Evolutionary conservation across 2,888 invertebrate species (phyloP), one percentile per base, ranked within the genome.

Genomic region (Pterostichus niger): DNA sequence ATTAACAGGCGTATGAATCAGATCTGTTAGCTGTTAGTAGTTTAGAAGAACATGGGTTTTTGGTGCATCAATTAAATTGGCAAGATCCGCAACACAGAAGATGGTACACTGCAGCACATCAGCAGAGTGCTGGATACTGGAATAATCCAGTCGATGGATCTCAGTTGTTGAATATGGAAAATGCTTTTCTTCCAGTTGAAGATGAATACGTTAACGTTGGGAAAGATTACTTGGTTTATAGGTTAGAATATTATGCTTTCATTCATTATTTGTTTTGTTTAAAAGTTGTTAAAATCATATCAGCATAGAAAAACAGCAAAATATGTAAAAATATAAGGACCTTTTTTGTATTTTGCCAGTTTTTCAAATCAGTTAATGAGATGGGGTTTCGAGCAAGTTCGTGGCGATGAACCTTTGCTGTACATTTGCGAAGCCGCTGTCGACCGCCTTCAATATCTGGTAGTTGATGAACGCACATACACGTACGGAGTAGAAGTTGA

Each of bases 371-470:
- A 91, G 61, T 91, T 94, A 46, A 95, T 95, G 86, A 93, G 95
- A 78, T 98, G 98, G 98, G 96, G 97, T 68, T 92, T 98, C 85
- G 93, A 95, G 87, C 94, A 95, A 83, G 95, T 97, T 0, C 93
- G 93, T 85, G 97, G 97, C 7, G 93, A 93, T 82, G 96, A 97
- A 86, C 92, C 93, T 81, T 92, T 94, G 85, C 92, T 96, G 81
- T 98, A 96, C 86, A 97, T 98, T 86, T 98, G 98, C 90, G 97
- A 98, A 91, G 96, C 96, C 24, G 94, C 95, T 86, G 92, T 95
- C n/a, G 91, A 93, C 84, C 92, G 93, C 85, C 91, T 97, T 84
- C 93, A 94, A 85, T 94, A 95, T 88, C 89, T 95, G 64, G 91
- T 94, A 76, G 93, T 93, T 86, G 96, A 96, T 87, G 94, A 95